Conservation (phyloP, 1,140 invertebrate genomes). For the Zeugodacus cucurbitae region DNA sequence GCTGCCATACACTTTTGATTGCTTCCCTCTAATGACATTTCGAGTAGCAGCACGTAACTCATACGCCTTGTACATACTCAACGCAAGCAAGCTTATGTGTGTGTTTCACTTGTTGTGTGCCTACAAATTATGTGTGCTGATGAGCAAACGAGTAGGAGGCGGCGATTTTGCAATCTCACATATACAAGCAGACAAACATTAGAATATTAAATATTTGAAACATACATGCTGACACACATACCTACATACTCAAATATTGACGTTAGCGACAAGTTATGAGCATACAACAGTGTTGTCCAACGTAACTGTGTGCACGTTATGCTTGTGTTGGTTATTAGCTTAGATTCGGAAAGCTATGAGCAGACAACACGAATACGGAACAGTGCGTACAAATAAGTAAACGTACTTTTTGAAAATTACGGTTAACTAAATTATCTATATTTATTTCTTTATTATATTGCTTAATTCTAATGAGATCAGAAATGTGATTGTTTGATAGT, state of each 20-base stretch:
- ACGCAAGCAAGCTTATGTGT: background rate
- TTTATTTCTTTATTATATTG: no score
- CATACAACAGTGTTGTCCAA: background rate
- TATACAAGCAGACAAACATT: background rate
- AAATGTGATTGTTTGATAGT: no score
- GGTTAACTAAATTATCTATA: no score
- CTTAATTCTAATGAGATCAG: no score
- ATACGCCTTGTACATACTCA: background rate
- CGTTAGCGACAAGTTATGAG: background rate
- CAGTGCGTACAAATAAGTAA: no score
- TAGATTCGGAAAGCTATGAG: no score
- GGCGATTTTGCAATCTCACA: background rate
- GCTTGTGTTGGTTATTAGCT: no score
- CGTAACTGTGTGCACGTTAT: no score
- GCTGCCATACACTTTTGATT: background rate
- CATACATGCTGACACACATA: no score
- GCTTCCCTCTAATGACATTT: constrained; percentile 20
- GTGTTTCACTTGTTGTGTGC: background rate
- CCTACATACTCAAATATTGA: background rate
- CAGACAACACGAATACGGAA: no score
- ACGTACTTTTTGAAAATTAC: no score
- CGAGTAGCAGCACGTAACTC: background rate
- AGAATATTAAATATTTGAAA: background rate
- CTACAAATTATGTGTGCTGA: constrained; percentile 23
- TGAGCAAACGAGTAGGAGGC: background rate